phyloP scores from a whole-genome alignment of 37 sponge, comb jelly and placozoan genomes.

The Bolinopsis microptera region DNA sequence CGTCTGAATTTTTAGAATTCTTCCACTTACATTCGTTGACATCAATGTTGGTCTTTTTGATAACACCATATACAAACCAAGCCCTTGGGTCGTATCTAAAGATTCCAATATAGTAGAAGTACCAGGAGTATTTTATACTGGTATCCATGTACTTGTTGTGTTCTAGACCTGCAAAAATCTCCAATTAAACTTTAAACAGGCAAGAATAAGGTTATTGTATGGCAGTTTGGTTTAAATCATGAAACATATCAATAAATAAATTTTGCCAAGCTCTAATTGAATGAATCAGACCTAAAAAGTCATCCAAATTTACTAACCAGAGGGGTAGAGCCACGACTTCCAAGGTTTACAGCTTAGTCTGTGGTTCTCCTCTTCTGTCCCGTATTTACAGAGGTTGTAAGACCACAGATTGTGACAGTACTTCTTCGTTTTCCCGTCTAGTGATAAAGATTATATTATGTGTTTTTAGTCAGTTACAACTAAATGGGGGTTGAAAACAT shows the following conservation, averaged over 20 bases:
- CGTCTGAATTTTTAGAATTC: too few species aligned
- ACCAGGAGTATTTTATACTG: not conserved
- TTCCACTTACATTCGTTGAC: not conserved
- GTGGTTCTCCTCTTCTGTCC: not conserved
- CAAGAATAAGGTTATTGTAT: too few species aligned
- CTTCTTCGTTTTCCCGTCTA: not conserved
- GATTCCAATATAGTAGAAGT: conserved; percentile 5
- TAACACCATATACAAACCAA: not conserved
- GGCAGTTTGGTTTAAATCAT: too few species aligned
- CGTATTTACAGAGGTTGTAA: not conserved
- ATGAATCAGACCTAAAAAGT: too few species aligned
- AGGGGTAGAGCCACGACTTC: not conserved
- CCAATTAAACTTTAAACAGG: not conserved
- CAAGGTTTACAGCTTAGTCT: not conserved
- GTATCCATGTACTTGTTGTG: conserved; percentile 31
- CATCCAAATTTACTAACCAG: not conserved
- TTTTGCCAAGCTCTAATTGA: too few species aligned
- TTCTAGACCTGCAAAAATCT: not conserved
- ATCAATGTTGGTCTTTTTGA: not conserved
- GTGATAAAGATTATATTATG: too few species aligned
- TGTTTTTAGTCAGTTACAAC: too few species aligned
- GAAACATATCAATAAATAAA: too few species aligned
- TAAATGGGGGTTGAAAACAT: too few species aligned
- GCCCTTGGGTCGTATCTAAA: conserved; percentile 2
- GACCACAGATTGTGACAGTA: not conserved